Evolutionary conservation across 2,113 vertebrate species (phyloP).

Genomic region (Onychostoma macrolepis): DNA sequence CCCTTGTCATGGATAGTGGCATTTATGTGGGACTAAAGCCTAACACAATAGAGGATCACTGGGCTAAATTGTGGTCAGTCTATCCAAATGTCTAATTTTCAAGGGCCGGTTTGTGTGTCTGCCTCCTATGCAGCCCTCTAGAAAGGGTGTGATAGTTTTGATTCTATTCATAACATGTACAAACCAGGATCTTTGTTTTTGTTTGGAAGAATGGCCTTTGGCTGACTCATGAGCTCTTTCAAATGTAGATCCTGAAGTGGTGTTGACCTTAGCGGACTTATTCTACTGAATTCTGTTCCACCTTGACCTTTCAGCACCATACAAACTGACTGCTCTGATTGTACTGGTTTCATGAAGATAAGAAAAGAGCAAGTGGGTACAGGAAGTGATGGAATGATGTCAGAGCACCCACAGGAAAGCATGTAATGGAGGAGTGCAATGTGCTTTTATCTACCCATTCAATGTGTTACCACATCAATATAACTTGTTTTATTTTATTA

Average conservation of each 20-base stretch:
- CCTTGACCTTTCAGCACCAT: slow-evolving; percentile 23
- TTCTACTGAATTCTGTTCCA: slow-evolving; percentile 15
- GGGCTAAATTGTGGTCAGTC: neutral
- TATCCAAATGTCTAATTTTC: neutral
- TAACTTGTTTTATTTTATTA: neutral
- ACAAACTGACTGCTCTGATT: neutral
- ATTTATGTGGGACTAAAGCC: neutral
- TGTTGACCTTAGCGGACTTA: slow-evolving; percentile 4
- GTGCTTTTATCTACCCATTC: slow-evolving; percentile 35
- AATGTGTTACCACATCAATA: neutral
- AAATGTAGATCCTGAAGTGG: slow-evolving; percentile 31
- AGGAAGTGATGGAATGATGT: slow-evolving; percentile 38
- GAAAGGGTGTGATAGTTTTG: slow-evolving; percentile 13
- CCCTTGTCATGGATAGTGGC: neutral
- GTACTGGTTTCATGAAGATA: slow-evolving; percentile 27
- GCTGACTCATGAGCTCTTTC: slow-evolving; percentile 8
- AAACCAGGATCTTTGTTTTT: slow-evolving; percentile 34
- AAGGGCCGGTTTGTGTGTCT: slow-evolving; percentile 11
- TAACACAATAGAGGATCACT: neutral
- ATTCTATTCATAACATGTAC: slow-evolving; percentile 20
- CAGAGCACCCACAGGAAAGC: slow-evolving; percentile 18
- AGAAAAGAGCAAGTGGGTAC: slow-evolving; percentile 4
- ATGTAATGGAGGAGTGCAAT: neutral
- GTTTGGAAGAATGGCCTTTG: slow-evolving; percentile 29
- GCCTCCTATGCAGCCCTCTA: neutral